Conservation (phyloP, 2,113 vertebrate species). For the Pavo muticus region DNA sequence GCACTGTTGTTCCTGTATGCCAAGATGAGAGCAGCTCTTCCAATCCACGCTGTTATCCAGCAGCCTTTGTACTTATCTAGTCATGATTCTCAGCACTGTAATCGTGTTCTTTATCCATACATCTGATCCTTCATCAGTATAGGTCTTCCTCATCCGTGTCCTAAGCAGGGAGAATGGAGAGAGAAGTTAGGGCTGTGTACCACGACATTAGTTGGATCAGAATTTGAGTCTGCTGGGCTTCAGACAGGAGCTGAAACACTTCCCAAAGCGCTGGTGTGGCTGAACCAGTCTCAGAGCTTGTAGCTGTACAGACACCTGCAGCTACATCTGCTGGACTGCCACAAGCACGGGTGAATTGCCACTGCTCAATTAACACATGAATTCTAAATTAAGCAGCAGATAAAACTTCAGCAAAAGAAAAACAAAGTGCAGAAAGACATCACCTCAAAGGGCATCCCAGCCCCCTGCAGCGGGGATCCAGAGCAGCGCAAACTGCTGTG, state of each 20-base stretch:
- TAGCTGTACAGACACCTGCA: background rate
- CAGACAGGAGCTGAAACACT: background rate
- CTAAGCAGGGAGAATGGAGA: conserved; percentile 15
- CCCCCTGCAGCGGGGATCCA: background rate
- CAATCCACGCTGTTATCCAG: background rate
- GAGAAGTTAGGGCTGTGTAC: background rate
- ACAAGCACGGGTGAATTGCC: background rate
- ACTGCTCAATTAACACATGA: rapidly evolving
- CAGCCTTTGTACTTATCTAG: background rate
- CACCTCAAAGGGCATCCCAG: background rate
- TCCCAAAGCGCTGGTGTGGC: background rate
- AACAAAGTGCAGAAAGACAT: background rate
- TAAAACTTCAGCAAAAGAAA: background rate
- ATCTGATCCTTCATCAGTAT: conserved; percentile 44
- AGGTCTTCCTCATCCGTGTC: conserved; percentile 78
- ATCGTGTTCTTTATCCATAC: background rate
- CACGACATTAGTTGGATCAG: background rate
- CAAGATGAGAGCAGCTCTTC: background rate
- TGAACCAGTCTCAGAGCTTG: background rate
- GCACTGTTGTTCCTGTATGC: background rate
- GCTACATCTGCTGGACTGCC: background rate
- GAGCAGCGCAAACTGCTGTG: background rate
- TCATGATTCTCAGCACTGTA: background rate
- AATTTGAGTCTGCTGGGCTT: background rate
- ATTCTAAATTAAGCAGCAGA: background rate